A percentile compares a stretch with the other conserved stretches of the same genome.
phyloP scores from a whole-genome alignment of 35 echinoderm and acorn worm genomes.

The Acanthaster planci region DNA sequence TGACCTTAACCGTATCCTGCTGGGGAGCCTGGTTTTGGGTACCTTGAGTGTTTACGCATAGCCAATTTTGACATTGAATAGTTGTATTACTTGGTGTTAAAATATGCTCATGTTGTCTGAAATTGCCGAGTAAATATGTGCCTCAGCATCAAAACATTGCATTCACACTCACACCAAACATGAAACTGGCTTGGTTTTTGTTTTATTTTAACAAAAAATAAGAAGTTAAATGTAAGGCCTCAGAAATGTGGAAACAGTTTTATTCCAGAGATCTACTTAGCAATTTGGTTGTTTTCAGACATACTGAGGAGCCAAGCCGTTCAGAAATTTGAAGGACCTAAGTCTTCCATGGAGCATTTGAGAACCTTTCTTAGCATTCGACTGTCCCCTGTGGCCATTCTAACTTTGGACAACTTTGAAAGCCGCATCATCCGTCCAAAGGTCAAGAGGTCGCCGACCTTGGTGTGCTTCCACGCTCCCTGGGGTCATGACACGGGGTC shows the following conservation, averaged over 20 bases:
- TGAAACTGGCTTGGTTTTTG: neutral
- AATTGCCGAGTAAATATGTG: too few relatives aligned
- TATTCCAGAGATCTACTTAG: neutral
- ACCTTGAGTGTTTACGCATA: too few relatives aligned
- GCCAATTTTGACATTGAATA: too few relatives aligned
- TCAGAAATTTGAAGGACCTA: conserved; percentile 6
- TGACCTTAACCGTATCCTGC: too few relatives aligned
- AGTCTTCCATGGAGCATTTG: neutral
- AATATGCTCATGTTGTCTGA: too few relatives aligned
- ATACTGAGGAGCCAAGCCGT: neutral
- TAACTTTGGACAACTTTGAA: conserved; percentile 13
- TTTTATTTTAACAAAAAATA: neutral
- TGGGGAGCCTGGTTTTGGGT: too few relatives aligned
- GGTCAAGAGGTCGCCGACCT: conserved; percentile 18
- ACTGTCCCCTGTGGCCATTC: neutral
- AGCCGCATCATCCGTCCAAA: conserved; percentile 20
- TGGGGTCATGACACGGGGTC: conserved; percentile 9
- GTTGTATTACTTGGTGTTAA: too few relatives aligned
- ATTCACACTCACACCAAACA: neutral
- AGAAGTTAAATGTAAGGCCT: neutral
- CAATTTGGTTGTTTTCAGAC: neutral
- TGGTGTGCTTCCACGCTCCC: conserved; percentile 19
- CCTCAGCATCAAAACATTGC: neutral
- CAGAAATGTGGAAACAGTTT: neutral
- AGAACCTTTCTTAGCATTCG: neutral